Evolutionary conservation across 2,888 invertebrate species (phyloP).

Genomic region (Rhamnusium bicolor): DNA sequence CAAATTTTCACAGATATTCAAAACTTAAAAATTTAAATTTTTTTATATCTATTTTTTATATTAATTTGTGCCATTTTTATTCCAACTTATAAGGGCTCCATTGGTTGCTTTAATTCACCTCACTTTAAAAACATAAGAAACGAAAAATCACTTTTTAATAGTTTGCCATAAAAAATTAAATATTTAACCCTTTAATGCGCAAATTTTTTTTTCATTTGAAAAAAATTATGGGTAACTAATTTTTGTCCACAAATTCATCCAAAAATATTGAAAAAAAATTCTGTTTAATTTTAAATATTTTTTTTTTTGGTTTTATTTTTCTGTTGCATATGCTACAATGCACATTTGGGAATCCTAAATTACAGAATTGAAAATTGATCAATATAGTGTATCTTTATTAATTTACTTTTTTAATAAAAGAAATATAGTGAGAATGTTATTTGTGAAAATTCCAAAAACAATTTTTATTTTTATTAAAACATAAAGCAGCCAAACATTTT

Average conservation of each 20-base stretch:
- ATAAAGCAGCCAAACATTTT: neutral
- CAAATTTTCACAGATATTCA: too few relatives aligned
- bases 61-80: too few relatives aligned
- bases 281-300: neutral
- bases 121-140: too few relatives aligned
- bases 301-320: neutral
- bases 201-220: neutral
- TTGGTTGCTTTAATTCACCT: too few relatives aligned
- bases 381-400: neutral
- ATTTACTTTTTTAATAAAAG: neutral
- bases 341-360: neutral
- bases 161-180: too few relatives aligned
- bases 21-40: too few relatives aligned
- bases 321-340: neutral
- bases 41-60: too few relatives aligned
- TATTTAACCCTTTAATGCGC: neutral
- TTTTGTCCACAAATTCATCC: neutral
- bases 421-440: neutral
- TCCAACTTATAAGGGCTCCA: too few relatives aligned
- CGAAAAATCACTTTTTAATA: too few relatives aligned
- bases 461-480: neutral
- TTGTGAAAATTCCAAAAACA: neutral
- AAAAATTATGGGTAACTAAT: neutral
- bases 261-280: neutral
- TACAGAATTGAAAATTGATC: neutral